These are phyloP conservation scores for Lycaon pictus DNA, from an alignment of 2,113 vertebrate genomes.

Conservation along the genomic window DNA sequence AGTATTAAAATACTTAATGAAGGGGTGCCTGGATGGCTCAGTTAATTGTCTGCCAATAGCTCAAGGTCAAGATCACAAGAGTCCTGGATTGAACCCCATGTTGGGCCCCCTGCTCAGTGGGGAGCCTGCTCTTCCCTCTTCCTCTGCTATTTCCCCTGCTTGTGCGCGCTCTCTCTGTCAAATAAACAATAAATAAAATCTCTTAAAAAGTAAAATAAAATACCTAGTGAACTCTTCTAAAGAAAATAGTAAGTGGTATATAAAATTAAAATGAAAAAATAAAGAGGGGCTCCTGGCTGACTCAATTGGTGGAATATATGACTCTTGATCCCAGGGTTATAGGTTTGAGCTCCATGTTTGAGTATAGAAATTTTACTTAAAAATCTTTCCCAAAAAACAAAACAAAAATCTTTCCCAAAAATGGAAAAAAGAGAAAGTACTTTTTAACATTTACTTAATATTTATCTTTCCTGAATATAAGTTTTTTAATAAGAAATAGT, in stretches of 20 bases:
- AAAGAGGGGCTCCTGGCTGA: background rate
- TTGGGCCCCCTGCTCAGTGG: too few species aligned
- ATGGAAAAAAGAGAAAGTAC: background rate
- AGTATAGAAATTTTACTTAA: background rate
- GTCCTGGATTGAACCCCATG: too few species aligned
- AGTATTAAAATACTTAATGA: constrained; percentile 25
- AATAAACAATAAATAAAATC: too few species aligned
- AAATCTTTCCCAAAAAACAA: background rate
- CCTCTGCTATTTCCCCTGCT: too few species aligned
- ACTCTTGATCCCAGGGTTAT: background rate
- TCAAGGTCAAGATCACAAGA: too few species aligned
- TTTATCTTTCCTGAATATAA: background rate
- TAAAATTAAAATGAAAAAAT: background rate
- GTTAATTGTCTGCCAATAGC: too few species aligned
- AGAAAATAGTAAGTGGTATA: background rate
- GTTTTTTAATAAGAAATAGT: constrained; percentile 27
- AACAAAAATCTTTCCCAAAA: too few species aligned
- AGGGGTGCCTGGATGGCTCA: background rate
- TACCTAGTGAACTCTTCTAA: background rate
- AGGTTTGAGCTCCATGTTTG: background rate
- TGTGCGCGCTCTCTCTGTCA: too few species aligned
- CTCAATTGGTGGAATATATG: background rate
- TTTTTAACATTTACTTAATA: background rate
- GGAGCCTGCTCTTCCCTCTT: too few species aligned
- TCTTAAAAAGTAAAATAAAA: background rate